A percentile compares a stretch with the other conserved stretches of the same genome.
These are phyloP conservation scores for Axis porcinus DNA, from an alignment of 2,113 vertebrate species.

Conservation along the genomic window DNA sequence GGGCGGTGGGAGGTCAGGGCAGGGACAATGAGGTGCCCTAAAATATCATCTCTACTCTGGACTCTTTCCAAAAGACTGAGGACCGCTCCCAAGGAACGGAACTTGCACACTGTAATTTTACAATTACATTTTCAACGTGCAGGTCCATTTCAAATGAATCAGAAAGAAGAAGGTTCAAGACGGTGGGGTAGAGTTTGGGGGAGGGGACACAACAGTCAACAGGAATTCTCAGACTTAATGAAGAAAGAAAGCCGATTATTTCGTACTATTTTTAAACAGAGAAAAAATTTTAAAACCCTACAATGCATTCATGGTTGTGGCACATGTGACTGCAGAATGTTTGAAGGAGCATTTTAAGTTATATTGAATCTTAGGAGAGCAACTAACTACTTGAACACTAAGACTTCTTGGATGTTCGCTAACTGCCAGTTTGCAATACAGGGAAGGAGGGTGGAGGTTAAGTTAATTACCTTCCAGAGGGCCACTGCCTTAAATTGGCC, in stretches of 20 bases:
- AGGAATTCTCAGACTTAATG: neutral
- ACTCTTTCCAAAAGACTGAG: neutral
- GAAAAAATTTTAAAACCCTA: neutral
- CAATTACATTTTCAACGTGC: neutral
- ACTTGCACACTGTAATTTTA: neutral
- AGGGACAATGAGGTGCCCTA: neutral
- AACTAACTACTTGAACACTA: neutral
- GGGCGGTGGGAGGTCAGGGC: fast-evolving
- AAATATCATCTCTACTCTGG: neutral
- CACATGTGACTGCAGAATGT: neutral
- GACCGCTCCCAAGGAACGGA: neutral
- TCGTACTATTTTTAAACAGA: constrained; percentile 41
- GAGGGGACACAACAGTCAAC: neutral
- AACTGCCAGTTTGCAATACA: constrained; percentile 29
- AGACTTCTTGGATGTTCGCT: neutral
- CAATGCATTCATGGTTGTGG: neutral
- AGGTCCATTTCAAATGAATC: neutral
- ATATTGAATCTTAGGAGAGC: constrained; percentile 18
- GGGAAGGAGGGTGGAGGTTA: constrained; percentile 16
- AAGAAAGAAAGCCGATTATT: neutral
- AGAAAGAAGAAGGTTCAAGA: neutral
- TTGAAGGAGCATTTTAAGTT: neutral
- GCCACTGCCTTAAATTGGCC: constrained; percentile 9
- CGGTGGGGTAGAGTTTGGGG: neutral
- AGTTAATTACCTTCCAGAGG: constrained; percentile 35